A percentile compares a stretch with the other conserved stretches of the same genome.
These are phyloP conservation scores for Nannoperca australis DNA, from an alignment of 2,797 vertebrate genomes.

Conservation along the genomic window DNA sequence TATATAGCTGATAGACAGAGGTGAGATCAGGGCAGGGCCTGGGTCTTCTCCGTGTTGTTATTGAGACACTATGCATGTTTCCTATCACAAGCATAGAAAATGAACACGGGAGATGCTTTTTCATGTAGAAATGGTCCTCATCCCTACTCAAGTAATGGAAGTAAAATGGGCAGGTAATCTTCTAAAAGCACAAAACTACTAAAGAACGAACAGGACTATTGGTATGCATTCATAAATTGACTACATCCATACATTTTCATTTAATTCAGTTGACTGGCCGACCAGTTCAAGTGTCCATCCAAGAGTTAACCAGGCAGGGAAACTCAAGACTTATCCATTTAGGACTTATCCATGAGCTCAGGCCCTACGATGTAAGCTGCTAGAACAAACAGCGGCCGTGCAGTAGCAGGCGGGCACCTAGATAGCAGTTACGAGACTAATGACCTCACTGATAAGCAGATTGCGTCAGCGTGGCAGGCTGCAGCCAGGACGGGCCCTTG, in stretches of 20 bases:
- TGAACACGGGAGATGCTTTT: neutral
- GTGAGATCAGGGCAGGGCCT: neutral
- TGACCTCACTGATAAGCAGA: slow-evolving; percentile 80
- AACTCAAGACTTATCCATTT: slow-evolving; percentile 60
- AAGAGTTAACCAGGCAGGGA: slow-evolving; percentile 32
- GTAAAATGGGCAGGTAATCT: neutral
- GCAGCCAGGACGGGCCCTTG: slow-evolving; percentile 40
- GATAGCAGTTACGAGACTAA: slow-evolving; percentile 67
- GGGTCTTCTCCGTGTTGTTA: too few species aligned
- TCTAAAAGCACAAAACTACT: neutral
- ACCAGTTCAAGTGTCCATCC: slow-evolving; percentile 25
- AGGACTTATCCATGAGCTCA: slow-evolving; percentile 54
- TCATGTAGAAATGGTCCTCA: neutral
- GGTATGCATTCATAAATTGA: slow-evolving; percentile 11
- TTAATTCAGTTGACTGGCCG: slow-evolving; percentile 7
- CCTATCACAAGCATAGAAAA: neutral
- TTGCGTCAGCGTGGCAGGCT: slow-evolving; percentile 67
- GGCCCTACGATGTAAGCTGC: slow-evolving; percentile 45
- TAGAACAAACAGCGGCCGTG: slow-evolving; percentile 51
- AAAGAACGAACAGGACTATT: neutral
- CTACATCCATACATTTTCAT: neutral
- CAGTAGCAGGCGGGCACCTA: slow-evolving; percentile 59
- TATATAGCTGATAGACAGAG: slow-evolving; percentile 20
- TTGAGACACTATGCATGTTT: slow-evolving; percentile 4
- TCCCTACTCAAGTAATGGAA: neutral